Conservation (phyloP, 2,113 vertebrate genomes). For the Lophura nycthemera region DNA sequence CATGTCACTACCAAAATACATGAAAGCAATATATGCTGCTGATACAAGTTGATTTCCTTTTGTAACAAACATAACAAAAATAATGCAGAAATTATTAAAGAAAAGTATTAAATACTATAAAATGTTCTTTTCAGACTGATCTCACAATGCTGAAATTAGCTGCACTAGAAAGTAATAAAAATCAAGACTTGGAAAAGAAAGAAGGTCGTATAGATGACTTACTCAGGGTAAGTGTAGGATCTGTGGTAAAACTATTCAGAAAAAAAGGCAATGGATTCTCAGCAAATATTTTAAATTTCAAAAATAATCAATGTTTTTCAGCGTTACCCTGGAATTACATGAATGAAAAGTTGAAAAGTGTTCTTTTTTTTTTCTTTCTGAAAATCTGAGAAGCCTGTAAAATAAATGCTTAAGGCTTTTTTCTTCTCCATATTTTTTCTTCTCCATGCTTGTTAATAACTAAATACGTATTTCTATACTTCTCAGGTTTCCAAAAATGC, state of each 20-base stretch:
- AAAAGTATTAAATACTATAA: slow-evolving; percentile 28
- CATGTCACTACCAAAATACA: neutral
- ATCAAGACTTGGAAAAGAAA: slow-evolving; percentile 99
- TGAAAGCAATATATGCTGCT: neutral
- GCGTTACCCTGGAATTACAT: neutral
- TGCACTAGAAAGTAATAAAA: slow-evolving; percentile 99
- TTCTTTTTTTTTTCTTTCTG: neutral
- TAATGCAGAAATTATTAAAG: neutral
- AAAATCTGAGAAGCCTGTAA: neutral
- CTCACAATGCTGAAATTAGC: slow-evolving; percentile 97
- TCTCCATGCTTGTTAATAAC: neutral
- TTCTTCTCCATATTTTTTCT: neutral
- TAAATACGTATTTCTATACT: neutral
- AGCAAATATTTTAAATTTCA: neutral
- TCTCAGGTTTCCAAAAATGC: neutral
- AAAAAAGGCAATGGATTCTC: neutral
- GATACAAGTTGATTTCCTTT: neutral
- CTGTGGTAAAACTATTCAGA: slow-evolving; percentile 22
- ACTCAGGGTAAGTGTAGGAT: slow-evolving; percentile 89
- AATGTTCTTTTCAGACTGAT: slow-evolving; percentile 88
- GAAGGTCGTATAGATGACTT: slow-evolving; percentile 99
- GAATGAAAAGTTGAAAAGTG: neutral
- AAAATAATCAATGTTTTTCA: neutral
- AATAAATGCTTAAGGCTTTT: neutral
- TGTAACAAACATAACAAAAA: neutral